phyloP scores from a whole-genome alignment of 2,113 vertebrate genomes.

The Saimiri boliviensis region DNA sequence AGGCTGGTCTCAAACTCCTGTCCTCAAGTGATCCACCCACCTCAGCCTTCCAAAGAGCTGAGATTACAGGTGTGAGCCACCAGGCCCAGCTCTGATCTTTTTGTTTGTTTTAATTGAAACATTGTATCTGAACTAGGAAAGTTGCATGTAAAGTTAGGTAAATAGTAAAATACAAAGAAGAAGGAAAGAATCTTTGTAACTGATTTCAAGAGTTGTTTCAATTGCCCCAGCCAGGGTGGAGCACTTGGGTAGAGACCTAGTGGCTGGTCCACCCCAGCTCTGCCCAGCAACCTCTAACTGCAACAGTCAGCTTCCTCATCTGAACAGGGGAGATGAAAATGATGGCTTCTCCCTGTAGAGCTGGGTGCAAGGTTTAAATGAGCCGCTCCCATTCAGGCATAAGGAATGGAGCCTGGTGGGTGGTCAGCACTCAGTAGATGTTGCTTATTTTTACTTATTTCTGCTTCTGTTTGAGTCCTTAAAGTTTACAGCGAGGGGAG shows the following conservation, averaged over 20 bases:
- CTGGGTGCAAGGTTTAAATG: not conserved
- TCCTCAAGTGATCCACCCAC: rapidly evolving
- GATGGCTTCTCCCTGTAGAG: not conserved
- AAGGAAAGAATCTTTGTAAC: not conserved
- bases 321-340: not conserved
- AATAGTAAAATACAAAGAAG: not conserved
- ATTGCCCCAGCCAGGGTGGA: not conserved
- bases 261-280: rapidly evolving
- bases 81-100: too few relatives aligned
- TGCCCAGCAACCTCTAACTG: not conserved
- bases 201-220: not conserved
- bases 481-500: not conserved
- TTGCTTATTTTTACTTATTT: not conserved
- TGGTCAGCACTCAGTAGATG: not conserved
- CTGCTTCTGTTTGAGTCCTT: not conserved
- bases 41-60: too few relatives aligned
- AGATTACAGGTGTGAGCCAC: too few relatives aligned
- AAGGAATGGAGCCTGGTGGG: not conserved
- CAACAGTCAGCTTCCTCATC: not conserved
- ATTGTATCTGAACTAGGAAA: not conserved
- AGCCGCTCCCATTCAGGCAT: not conserved
- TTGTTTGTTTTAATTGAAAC: not conserved
- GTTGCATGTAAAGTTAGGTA: not conserved
- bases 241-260: too few relatives aligned
- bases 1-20: too few relatives aligned